Evolutionary conservation across 2,797 vertebrate genomes (phyloP).

Genomic region (Brotula barbata): DNA sequence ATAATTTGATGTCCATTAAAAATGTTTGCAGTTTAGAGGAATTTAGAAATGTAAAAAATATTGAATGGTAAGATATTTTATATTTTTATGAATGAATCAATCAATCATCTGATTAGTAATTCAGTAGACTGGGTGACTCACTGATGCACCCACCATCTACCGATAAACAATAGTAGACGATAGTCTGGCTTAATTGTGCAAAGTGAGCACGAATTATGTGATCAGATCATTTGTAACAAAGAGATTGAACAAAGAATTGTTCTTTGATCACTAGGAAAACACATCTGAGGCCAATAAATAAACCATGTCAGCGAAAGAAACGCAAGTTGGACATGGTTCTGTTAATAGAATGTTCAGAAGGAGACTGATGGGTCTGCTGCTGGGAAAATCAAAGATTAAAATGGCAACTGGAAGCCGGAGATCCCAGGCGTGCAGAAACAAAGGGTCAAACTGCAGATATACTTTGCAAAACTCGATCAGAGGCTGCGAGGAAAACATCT

Average conservation of each 20-base stretch:
- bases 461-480: slow-evolving; percentile 16
- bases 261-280: slow-evolving; percentile 2
- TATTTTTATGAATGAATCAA: slow-evolving; percentile 17
- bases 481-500: slow-evolving; percentile 5
- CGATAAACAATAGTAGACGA: slow-evolving; percentile 14
- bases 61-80: too few species aligned
- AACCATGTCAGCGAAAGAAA: slow-evolving; percentile 29
- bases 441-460: slow-evolving; percentile 17
- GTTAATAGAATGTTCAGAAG: slow-evolving; percentile 40
- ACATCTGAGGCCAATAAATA: slow-evolving; percentile 10
- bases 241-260: slow-evolving; percentile 3
- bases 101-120: slow-evolving; percentile 27
- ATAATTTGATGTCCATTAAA: too few species aligned
- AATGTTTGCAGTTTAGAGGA: too few species aligned
- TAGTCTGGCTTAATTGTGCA: slow-evolving; percentile 3
- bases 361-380: slow-evolving; percentile 35
- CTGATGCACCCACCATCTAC: slow-evolving; percentile 11
- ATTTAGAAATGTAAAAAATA: too few species aligned
- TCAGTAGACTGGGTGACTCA: slow-evolving; percentile 22
- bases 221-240: background rate
- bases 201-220: background rate
- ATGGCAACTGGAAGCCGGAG: slow-evolving; percentile 9
- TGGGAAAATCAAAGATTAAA: slow-evolving; percentile 41
- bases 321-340: background rate
- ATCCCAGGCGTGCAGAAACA: background rate